Conservation (phyloP, 2,113 vertebrate species). For the Parotia lawesii region DNA sequence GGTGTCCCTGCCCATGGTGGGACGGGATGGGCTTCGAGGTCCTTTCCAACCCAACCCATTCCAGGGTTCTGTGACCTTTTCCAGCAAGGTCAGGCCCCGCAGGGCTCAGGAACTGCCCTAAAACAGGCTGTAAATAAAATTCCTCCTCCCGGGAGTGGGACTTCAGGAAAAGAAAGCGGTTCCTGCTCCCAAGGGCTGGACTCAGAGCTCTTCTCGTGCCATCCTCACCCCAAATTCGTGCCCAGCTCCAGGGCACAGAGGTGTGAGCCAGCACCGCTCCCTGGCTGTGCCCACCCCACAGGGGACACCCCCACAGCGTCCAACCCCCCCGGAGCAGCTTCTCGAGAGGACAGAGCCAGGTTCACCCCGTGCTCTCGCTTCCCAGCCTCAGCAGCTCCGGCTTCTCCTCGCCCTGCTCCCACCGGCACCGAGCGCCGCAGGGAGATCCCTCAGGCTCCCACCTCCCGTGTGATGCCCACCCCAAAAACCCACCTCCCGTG, state of each 20-base stretch:
- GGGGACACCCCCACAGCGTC: background rate
- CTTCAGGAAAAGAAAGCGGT: background rate
- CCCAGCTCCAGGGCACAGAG: background rate
- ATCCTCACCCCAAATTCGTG: background rate
- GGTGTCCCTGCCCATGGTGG: background rate
- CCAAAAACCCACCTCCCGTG: background rate
- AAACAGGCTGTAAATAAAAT: background rate
- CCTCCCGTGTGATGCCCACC: background rate
- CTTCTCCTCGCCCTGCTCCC: background rate
- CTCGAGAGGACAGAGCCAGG: background rate
- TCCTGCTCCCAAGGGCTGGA: background rate
- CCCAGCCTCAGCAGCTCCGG: background rate
- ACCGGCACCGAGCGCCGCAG: background rate
- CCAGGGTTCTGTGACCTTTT: background rate
- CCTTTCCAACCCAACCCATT: background rate
- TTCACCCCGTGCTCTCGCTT: background rate
- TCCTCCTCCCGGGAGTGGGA: background rate
- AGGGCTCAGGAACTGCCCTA: background rate
- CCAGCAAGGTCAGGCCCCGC: background rate
- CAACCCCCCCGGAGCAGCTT: rapidly evolving
- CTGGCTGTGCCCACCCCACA: background rate
- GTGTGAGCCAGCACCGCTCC: background rate
- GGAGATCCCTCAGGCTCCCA: background rate
- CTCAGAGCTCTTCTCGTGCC: background rate
- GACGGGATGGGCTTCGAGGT: rapidly evolving